A percentile compares a stretch with the other conserved stretches of the same genome.
Evolutionary conservation across 1,140 invertebrate species (phyloP).

Genomic region (Forficula auricularia): DNA sequence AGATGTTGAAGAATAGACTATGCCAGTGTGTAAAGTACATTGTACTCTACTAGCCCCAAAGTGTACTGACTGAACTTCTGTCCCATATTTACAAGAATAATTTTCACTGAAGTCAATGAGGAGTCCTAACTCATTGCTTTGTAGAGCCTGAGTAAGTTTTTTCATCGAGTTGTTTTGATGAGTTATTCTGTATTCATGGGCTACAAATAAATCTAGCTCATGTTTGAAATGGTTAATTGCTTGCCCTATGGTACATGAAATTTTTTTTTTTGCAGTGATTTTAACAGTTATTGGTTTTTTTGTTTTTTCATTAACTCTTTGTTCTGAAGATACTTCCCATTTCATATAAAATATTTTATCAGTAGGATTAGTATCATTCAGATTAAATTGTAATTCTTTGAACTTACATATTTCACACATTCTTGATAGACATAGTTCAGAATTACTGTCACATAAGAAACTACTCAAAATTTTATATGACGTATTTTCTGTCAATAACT

Average conservation of each 20-base stretch:
- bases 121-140: constrained; percentile 7
- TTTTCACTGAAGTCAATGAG: constrained; percentile 15
- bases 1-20: constrained; percentile 9
- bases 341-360: constrained; percentile 7
- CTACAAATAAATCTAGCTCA: constrained; percentile 7
- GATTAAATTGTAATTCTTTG: constrained; percentile 9
- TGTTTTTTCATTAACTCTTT: constrained; percentile 9
- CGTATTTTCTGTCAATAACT: constrained; percentile 10
- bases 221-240: constrained; percentile 6
- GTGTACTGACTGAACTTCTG: constrained; percentile 13
- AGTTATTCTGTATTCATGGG: constrained; percentile 11
- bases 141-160: constrained; percentile 6
- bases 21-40: constrained; percentile 13
- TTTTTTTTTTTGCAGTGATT: constrained; percentile 1
- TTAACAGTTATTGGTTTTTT: constrained; percentile 9
- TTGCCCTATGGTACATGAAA: constrained; percentile 5
- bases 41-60: constrained; percentile 12
- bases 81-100: constrained; percentile 13
- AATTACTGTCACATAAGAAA: constrained; percentile 9
- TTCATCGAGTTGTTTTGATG: constrained; percentile 9
- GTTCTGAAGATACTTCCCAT: constrained; percentile 8
- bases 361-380: constrained; percentile 6
- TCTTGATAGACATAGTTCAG: constrained; percentile 10
- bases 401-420: constrained; percentile 10
- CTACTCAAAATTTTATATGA: constrained; percentile 10